Evolutionary conservation across 2,113 vertebrate genomes (phyloP), one percentile per base, ranked within the genome.

Genomic region (Patagioenas fasciata): DNA sequence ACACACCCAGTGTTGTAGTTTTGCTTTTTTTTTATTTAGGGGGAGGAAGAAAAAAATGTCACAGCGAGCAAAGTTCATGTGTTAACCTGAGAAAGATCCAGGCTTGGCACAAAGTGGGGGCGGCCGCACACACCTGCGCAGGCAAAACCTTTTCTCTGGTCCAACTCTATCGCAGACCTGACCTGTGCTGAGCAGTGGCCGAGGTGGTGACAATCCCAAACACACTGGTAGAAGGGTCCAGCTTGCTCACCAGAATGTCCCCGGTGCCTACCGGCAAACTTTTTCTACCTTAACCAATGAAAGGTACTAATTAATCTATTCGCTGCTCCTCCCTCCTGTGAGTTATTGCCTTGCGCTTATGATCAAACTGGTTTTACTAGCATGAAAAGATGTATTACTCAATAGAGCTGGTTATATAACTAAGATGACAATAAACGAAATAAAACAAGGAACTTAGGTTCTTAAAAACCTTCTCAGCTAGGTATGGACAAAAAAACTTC

Each of bases 11-110:
- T 9, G 42, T 60, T 85, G 54, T 48, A 71, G 79, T 47, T 47
- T 50, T 21, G 48, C 15, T 15, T 14, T 31, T 82, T 80, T 89
- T 82, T 82, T 61, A 75, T 95, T 97, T 94, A 88, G 72, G 61
- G 79, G 50, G 71, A 85, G 78, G 86, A 97, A 97, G 71, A 97
- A 70, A 89, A 89, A 91, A 97, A 70, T 56, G 95, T 74, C 89
- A 4, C 69, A 87, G 88, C 0, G 97, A 96, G 80, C 98, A 97
- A 97, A 97, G 96, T 97, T 96, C 97, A 92, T 10, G 4, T 58
- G 89, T 74, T 79, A 95, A 78, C 56, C 91, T 58, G 95, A 82
- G 48, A 79, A 83, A 87, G 69, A 77, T 85, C 75, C 85, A 80
- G 66, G 65, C 84, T 93, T 5, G 1, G 73, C 3, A 0, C 42